Evolutionary conservation across 1,140 invertebrate genomes (phyloP).

Genomic region (Halictus rubicundus): DNA sequence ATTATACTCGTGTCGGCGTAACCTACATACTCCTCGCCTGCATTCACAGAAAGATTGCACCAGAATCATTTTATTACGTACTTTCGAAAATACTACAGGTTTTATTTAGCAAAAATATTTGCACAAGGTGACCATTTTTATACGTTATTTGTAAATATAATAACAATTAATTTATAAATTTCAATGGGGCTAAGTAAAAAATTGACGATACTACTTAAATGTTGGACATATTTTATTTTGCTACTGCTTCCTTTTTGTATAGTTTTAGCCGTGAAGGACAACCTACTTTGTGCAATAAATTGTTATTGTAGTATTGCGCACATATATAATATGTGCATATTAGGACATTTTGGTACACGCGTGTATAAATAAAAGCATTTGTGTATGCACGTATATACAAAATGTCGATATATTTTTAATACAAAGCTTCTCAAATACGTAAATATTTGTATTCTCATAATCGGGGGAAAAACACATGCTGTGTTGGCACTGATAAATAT

Average conservation of each 20-base stretch:
- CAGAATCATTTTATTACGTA: too few species aligned
- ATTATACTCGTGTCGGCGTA: neutral
- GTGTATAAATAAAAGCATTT: constrained; percentile 2
- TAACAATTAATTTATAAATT: neutral
- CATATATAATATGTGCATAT: constrained; percentile 12
- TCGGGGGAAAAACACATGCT: neutral
- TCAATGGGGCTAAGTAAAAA: constrained; percentile 15
- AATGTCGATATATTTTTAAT: neutral
- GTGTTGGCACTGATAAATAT: constrained; percentile 8
- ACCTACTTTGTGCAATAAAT: constrained; percentile 38
- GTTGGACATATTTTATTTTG: constrained; percentile 19
- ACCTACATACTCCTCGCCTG: neutral
- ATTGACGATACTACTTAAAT: neutral
- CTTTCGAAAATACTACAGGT: too few species aligned
- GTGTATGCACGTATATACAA: neutral
- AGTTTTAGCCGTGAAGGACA: constrained; percentile 14
- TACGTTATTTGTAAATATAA: too few species aligned
- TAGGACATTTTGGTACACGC: constrained; percentile 6
- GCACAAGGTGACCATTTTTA: neutral
- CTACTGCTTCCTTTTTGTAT: neutral
- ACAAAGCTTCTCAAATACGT: constrained; percentile 14
- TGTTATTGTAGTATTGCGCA: constrained; percentile 9
- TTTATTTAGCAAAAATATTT: too few species aligned
- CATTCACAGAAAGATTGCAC: too few species aligned
- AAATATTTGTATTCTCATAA: constrained; percentile 11